Percentiles rank a stretch among this genome's conserved stretches.
phyloP scores from a whole-genome alignment of 2,888 invertebrate genomes.

The Tipula unca region DNA sequence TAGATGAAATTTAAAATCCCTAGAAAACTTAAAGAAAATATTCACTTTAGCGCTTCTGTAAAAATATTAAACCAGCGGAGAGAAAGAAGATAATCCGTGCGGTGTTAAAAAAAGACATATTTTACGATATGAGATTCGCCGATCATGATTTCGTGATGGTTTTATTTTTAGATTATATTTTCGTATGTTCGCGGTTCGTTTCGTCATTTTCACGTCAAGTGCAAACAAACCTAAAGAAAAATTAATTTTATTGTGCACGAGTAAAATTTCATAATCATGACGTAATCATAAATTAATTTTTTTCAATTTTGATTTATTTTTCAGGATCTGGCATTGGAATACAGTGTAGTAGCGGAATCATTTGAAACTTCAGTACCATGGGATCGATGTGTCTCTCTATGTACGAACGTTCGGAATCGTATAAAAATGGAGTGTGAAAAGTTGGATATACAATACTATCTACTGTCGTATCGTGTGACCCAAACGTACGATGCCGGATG shows the following conservation, averaged over 20 bases:
- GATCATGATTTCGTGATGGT: background rate
- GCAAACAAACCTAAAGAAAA: background rate
- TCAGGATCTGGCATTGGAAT: slow-evolving; percentile 85
- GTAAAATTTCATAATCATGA: background rate
- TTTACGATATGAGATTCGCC: no score
- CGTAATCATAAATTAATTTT: background rate
- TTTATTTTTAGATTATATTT: background rate
- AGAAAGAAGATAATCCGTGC: no score
- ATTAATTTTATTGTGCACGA: background rate
- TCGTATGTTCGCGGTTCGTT: background rate
- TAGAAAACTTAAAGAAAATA: no score
- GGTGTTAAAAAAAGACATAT: no score
- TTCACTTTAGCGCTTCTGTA: no score
- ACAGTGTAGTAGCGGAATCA: slow-evolving; percentile 84
- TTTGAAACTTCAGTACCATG: slow-evolving; percentile 99
- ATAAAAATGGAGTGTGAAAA: slow-evolving; percentile 55
- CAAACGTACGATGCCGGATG: slow-evolving; percentile 97
- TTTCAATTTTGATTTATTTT: slow-evolving; percentile 29
- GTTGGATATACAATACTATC: slow-evolving; percentile 51
- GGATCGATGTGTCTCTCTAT: slow-evolving; percentile 77
- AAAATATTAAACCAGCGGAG: no score
- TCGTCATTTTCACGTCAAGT: background rate
- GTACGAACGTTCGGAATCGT: slow-evolving; percentile 81
- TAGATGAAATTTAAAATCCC: no score
- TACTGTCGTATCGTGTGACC: slow-evolving; percentile 78